Percentiles rank a stretch among this genome's conserved stretches.
Conservation (phyloP, 2,888 invertebrate species). For the Netelia virgata region DNA sequence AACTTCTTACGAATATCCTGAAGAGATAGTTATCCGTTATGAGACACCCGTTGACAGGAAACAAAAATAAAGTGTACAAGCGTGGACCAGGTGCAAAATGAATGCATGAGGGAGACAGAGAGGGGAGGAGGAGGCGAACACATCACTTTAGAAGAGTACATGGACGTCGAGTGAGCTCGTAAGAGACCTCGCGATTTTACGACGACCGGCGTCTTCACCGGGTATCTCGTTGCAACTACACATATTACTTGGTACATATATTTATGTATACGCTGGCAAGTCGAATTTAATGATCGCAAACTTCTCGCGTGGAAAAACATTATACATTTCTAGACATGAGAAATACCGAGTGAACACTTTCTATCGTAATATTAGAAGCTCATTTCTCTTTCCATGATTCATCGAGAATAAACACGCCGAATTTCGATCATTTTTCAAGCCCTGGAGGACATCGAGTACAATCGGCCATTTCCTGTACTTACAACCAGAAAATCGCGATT, state of each 20-base stretch:
- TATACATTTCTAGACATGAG: conserved; percentile 53
- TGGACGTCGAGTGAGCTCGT: conserved; percentile 11
- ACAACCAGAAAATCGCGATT: too few species aligned
- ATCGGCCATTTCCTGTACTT: too few species aligned
- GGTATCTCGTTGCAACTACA: conserved; percentile 20
- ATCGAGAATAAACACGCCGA: background rate
- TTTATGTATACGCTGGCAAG: background rate
- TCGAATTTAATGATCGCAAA: conserved; percentile 60
- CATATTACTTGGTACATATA: conserved; percentile 4
- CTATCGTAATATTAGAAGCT: background rate
- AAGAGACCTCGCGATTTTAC: conserved; percentile 23
- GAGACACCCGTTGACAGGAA: conserved; percentile 20
- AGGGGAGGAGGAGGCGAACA: background rate
- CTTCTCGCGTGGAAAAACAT: conserved; percentile 17
- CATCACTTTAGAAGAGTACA: conserved; percentile 4
- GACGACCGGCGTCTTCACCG: conserved; percentile 41
- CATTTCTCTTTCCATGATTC: background rate
- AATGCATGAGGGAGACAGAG: background rate
- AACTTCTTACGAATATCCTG: background rate
- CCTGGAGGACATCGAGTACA: too few species aligned
- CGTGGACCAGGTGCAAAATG: conserved; percentile 44
- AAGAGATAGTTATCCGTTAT: background rate
- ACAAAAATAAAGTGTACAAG: conserved; percentile 30
- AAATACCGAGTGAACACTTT: conserved; percentile 19
- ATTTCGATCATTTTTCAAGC: background rate